Evolutionary conservation across 92 coral and sea anemone genomes (phyloP).

Genomic region (Heliopora coerulea): DNA sequence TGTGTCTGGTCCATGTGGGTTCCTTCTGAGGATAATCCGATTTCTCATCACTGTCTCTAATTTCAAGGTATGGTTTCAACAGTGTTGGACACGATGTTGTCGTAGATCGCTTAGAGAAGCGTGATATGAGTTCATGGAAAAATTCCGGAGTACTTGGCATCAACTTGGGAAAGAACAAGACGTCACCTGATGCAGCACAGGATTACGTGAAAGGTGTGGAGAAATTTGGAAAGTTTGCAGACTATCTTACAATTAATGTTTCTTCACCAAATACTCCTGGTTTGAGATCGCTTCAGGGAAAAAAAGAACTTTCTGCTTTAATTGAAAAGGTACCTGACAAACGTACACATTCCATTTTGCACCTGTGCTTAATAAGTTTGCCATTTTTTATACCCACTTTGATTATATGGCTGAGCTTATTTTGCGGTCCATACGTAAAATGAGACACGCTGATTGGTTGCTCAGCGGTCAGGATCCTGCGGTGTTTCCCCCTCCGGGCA

Average conservation of each 20-base stretch:
- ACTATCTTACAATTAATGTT: constrained; percentile 84
- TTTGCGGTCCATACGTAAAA: too few species aligned
- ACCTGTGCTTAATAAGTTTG: neutral
- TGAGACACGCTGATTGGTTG: too few species aligned
- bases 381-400: too few species aligned
- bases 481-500: too few species aligned
- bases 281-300: constrained; percentile 84
- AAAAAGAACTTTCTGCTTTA: constrained; percentile 68
- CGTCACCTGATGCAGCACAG: constrained; percentile 67
- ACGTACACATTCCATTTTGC: neutral
- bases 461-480: too few species aligned
- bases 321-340: constrained; percentile 66
- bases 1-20: too few species aligned
- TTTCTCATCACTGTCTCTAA: too few species aligned
- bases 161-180: constrained; percentile 92
- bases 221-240: constrained; percentile 72
- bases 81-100: constrained; percentile 82
- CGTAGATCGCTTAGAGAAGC: constrained; percentile 55
- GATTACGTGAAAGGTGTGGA: constrained; percentile 84
- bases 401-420: too few species aligned
- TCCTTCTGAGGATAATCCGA: too few species aligned
- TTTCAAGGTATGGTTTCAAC: constrained; percentile 89
- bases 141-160: constrained; percentile 75
- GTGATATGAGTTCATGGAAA: constrained; percentile 40
- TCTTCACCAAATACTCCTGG: constrained; percentile 99